Evolutionary conservation across 2,797 vertebrate species (phyloP).

Genomic region (Neomorphus geoffroyi): DNA sequence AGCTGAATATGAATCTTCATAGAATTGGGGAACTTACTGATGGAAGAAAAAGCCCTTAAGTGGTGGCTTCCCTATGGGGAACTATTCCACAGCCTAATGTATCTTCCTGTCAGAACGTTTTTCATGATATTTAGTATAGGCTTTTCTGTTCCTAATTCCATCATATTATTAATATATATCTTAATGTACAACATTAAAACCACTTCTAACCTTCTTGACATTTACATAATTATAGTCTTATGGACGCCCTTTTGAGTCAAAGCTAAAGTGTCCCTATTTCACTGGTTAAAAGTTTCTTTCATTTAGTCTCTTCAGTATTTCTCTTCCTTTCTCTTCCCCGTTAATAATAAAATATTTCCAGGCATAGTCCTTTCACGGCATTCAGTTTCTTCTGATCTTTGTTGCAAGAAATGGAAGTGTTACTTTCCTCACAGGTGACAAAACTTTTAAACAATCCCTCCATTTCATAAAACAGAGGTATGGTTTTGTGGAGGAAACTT

Average conservation of each 20-base stretch:
- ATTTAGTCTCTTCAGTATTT: background rate
- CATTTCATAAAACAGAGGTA: background rate
- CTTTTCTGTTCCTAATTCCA: slow-evolving; percentile 5
- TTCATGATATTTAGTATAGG: slow-evolving; percentile 17
- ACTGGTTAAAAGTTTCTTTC: background rate
- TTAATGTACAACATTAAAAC: slow-evolving; percentile 58
- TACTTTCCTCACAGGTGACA: background rate
- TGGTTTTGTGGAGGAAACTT: background rate
- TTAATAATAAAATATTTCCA: background rate
- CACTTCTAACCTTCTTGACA: slow-evolving; percentile 53
- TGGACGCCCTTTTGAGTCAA: background rate
- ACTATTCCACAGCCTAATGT: slow-evolving; percentile 35
- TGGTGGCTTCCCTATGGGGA: slow-evolving; percentile 42
- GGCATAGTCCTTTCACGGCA: fast-evolving
- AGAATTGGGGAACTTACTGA: slow-evolving; percentile 14
- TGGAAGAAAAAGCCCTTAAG: slow-evolving; percentile 55
- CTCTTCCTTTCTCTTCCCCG: background rate
- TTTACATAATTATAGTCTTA: slow-evolving; percentile 58
- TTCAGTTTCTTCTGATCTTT: background rate
- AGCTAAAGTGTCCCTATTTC: background rate
- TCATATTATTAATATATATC: slow-evolving; percentile 59
- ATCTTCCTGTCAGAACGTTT: slow-evolving; percentile 47
- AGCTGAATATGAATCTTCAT: slow-evolving; percentile 46
- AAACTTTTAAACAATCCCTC: background rate
- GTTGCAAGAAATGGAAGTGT: background rate